phyloP scores from a whole-genome alignment of 2,113 vertebrate species.

The Charina bottae region DNA sequence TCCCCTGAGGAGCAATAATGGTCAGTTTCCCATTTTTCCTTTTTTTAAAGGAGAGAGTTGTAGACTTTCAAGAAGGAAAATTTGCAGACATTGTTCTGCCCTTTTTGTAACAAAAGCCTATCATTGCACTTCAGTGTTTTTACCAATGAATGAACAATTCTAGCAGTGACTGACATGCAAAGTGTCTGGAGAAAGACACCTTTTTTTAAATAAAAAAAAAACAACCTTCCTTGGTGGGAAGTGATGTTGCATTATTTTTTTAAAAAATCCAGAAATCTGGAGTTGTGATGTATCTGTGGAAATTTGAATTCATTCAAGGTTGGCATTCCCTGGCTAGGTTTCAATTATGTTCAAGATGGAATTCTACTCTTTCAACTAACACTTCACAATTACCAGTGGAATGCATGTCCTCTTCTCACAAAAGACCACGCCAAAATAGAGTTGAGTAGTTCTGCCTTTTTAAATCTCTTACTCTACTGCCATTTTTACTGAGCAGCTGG shows the following conservation, averaged over 20 bases:
- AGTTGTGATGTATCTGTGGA: not conserved
- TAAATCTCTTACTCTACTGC: not conserved
- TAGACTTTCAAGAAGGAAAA: not conserved
- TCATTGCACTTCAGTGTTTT: not conserved
- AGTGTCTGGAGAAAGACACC: not conserved
- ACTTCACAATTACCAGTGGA: not conserved
- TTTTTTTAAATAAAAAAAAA: not conserved
- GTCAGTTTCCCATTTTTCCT: not conserved
- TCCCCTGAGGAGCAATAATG: no score
- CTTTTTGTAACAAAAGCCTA: not conserved
- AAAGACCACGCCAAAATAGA: not conserved
- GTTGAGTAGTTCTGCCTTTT: not conserved
- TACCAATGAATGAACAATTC: not conserved
- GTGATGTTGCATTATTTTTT: not conserved
- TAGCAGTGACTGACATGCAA: not conserved
- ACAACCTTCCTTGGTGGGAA: not conserved
- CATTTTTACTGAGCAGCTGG: not conserved
- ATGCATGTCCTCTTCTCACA: not conserved
- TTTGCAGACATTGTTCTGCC: not conserved
- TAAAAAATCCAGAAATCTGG: not conserved
- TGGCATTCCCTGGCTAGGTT: not conserved
- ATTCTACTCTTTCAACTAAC: not conserved
- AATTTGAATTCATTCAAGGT: not conserved
- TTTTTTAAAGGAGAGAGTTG: not conserved
- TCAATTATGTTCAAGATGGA: not conserved